These are phyloP conservation scores for Galemys pyrenaicus DNA, from an alignment of 2,113 vertebrate genomes.

Conservation along the genomic window DNA sequence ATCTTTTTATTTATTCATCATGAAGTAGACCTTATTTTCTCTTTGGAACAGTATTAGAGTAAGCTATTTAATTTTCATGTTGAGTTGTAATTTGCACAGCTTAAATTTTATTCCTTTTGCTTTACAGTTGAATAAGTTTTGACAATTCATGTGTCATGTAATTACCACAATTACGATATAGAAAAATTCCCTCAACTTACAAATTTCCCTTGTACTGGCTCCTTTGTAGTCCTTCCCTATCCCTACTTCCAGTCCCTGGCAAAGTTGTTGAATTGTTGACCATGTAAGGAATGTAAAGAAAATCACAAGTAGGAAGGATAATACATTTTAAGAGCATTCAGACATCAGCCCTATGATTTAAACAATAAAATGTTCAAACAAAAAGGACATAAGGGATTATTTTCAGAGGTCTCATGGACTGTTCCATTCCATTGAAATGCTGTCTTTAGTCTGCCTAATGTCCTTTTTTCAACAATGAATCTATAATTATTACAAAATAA, in stretches of 20 bases:
- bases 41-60: background rate
- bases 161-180: background rate
- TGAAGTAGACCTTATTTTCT: slow-evolving; percentile 11
- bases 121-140: slow-evolving; percentile 26
- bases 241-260: background rate
- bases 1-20: background rate
- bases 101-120: slow-evolving; percentile 36
- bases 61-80: background rate
- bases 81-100: slow-evolving; percentile 8
- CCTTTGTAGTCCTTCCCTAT: background rate
- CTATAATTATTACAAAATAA: no score
- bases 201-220: background rate
- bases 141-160: background rate
- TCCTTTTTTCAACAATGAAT: background rate
- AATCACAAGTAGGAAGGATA: background rate
- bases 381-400: background rate
- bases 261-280: background rate
- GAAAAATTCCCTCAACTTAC: background rate
- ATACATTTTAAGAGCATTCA: background rate
- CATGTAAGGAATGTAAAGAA: background rate
- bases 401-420: background rate
- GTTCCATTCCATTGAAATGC: background rate
- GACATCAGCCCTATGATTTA: background rate
- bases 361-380: background rate
- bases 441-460: background rate